Evolutionary conservation across 2,113 vertebrate species (phyloP).

Genomic region (Mastomys natalensis): DNA sequence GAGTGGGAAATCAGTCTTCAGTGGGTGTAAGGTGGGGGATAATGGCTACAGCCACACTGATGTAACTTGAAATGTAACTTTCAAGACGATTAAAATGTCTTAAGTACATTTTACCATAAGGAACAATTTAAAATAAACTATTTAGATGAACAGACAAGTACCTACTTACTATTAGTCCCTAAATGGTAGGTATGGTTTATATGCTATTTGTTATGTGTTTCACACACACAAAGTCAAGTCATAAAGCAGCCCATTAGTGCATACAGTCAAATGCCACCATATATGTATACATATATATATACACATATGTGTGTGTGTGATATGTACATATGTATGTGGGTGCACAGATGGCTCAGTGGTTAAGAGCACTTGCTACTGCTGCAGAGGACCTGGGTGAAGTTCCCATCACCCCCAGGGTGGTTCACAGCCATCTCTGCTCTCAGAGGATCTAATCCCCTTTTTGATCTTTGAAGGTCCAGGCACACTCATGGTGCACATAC

Average conservation of each 20-base stretch:
- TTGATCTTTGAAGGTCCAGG: background rate
- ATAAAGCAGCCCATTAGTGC: constrained; percentile 29
- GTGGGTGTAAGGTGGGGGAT: background rate
- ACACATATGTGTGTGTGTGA: background rate
- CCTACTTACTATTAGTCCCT: background rate
- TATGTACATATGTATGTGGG: background rate
- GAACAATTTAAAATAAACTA: background rate
- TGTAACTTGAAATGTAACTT: background rate
- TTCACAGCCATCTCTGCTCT: background rate
- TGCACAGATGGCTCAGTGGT: background rate
- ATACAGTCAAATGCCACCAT: background rate
- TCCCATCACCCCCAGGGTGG: background rate
- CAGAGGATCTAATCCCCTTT: background rate
- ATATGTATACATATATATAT: background rate
- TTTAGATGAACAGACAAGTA: background rate
- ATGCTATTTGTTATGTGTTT: constrained; percentile 1
- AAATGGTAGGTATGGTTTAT: background rate
- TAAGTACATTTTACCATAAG: background rate
- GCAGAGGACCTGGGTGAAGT: background rate
- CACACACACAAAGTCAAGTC: constrained; percentile 4
- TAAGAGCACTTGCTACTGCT: background rate
- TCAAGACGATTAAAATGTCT: constrained; percentile 3
- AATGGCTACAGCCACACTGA: background rate
- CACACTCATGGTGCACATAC: background rate
- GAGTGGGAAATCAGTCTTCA: background rate